Conservation (phyloP, 1,140 invertebrate genomes). For the Acyrthosiphon pisum region DNA sequence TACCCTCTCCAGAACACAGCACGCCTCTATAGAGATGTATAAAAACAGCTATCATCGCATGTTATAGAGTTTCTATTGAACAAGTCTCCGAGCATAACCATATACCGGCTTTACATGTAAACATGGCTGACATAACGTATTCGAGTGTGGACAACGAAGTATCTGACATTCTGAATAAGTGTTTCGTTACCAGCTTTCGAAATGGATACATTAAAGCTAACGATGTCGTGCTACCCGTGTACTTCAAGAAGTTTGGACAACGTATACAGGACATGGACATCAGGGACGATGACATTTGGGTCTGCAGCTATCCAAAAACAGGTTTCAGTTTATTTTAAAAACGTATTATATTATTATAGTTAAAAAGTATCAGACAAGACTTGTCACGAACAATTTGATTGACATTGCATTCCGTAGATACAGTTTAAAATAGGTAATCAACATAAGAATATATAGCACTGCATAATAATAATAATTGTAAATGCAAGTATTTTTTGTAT, state of each 20-base stretch:
- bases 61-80: conserved; percentile 9
- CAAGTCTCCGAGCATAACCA: neutral
- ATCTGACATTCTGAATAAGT: conserved; percentile 36
- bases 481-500: neutral
- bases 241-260: conserved; percentile 61
- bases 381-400: neutral
- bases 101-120: neutral
- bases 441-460: neutral
- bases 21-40: neutral
- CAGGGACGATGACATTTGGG: conserved; percentile 64
- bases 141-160: conserved; percentile 27
- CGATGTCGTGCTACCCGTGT: conserved; percentile 60
- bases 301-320: conserved; percentile 65
- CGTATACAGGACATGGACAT: conserved; percentile 62
- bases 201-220: conserved; percentile 58
- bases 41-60: neutral
- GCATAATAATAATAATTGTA: neutral
- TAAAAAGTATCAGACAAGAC: neutral
- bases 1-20: neutral
- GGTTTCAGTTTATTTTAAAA: conserved; percentile 60
- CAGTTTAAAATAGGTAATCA: neutral
- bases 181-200: conserved; percentile 58
- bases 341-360: neutral
- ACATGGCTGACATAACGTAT: conserved; percentile 43
- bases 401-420: neutral